phyloP scores from a whole-genome alignment of 64 coral and sea anemone genomes.

The Actinia tenebrosa region DNA sequence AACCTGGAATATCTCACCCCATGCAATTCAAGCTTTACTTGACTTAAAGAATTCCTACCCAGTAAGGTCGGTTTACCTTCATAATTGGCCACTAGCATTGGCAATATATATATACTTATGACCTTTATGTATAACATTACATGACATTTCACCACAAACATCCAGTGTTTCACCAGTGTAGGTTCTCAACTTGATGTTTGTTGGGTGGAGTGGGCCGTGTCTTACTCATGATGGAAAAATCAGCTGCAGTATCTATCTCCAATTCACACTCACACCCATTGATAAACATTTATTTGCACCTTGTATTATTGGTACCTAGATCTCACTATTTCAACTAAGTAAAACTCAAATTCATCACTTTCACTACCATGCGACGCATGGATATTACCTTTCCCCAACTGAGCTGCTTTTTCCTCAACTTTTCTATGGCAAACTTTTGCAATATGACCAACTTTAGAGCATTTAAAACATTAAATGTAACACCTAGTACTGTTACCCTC shows the following conservation, averaged over 20 bases:
- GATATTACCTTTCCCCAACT: slow-evolving; percentile 35
- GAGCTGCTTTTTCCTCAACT: not conserved
- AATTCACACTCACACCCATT: slow-evolving; percentile 44
- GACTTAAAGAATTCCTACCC: slow-evolving; percentile 46
- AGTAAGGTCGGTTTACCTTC: slow-evolving; percentile 40
- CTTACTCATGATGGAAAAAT: slow-evolving; percentile 55
- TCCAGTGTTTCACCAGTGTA: slow-evolving; percentile 52
- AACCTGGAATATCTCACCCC: slow-evolving; percentile 37
- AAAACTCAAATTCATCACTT: slow-evolving; percentile 26
- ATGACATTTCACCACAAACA: slow-evolving; percentile 55
- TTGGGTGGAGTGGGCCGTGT: slow-evolving; percentile 28
- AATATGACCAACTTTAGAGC: slow-evolving; percentile 49
- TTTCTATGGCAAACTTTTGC: slow-evolving; percentile 47
- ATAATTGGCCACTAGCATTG: slow-evolving; percentile 49
- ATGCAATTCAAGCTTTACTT: slow-evolving; percentile 50
- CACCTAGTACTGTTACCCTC: too few relatives aligned
- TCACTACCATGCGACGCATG: slow-evolving; percentile 18
- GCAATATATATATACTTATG: slow-evolving; percentile 29
- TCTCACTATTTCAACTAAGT: not conserved
- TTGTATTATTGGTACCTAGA: slow-evolving; percentile 31
- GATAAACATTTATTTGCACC: slow-evolving; percentile 26
- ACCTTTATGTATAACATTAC: slow-evolving; percentile 43
- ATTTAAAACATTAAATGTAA: slow-evolving; percentile 64
- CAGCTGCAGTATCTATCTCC: slow-evolving; percentile 57
- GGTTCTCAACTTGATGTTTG: slow-evolving; percentile 31